Percentiles rank a stretch among this genome's conserved stretches.
Conservation (phyloP, 1,140 invertebrate species). For the Cydia splendana region DNA sequence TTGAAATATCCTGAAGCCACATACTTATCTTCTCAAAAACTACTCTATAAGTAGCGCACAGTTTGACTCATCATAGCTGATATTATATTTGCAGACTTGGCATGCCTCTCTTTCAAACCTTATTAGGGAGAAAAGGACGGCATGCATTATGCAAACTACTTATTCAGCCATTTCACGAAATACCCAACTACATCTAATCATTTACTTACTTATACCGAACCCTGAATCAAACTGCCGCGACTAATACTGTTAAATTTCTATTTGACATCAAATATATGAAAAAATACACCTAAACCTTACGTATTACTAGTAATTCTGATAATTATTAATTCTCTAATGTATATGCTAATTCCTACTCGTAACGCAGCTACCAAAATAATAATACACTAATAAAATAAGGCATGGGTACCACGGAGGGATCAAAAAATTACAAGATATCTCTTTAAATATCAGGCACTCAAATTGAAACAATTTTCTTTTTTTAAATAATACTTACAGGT, state of each 20-base stretch:
- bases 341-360: conserved; percentile 56
- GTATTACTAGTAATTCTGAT: conserved; percentile 58
- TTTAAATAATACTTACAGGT: conserved; percentile 50
- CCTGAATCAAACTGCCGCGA: conserved; percentile 35
- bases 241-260: conserved; percentile 43
- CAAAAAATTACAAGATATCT: conserved; percentile 55
- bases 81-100: not conserved
- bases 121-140: not conserved
- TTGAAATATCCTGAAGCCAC: not conserved
- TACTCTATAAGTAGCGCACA: conserved; percentile 16
- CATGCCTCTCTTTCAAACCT: not conserved
- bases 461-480: conserved; percentile 59
- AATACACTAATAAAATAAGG: conserved; percentile 75
- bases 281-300: conserved; percentile 52
- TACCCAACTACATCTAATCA: not conserved
- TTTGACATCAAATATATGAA: conserved; percentile 47
- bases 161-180: not conserved
- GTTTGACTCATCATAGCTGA: conserved; percentile 14
- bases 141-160: not conserved
- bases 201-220: not conserved
- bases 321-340: conserved; percentile 44
- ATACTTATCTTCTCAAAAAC: conserved; percentile 3
- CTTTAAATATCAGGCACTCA: conserved; percentile 66
- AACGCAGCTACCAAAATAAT: conserved; percentile 59
- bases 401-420: conserved; percentile 73